These are phyloP conservation scores for Melanotaenia parkinsoni DNA, from an alignment of 2,797 vertebrate species.

Conservation along the genomic window DNA sequence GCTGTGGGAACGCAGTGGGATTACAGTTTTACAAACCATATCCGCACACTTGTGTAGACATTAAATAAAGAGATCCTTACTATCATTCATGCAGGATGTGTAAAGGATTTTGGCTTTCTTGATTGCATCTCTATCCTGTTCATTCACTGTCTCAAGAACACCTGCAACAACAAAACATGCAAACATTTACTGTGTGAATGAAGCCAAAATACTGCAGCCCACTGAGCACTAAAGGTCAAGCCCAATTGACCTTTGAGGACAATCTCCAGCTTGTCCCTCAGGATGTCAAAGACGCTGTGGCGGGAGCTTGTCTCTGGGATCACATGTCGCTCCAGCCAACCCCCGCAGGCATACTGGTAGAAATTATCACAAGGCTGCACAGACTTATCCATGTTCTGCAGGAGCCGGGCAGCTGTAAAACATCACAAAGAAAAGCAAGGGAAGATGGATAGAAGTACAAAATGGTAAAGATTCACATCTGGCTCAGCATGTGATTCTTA, in stretches of 20 bases:
- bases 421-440: neutral
- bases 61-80: conserved; percentile 74
- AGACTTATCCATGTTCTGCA: conserved; percentile 92
- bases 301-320: conserved; percentile 95
- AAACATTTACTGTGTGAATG: conserved; percentile 34
- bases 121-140: conserved; percentile 89
- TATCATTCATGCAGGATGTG: conserved; percentile 95
- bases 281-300: conserved; percentile 95
- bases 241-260: conserved; percentile 90
- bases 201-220: conserved; percentile 46
- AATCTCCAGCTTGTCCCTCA: conserved; percentile 94
- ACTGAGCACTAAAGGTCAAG: conserved; percentile 26
- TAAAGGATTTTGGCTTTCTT: conserved; percentile 93
- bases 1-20: too few species aligned
- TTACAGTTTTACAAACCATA: too few species aligned
- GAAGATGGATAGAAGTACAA: conserved; percentile 4
- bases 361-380: conserved; percentile 92
- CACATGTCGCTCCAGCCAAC: conserved; percentile 91
- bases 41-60: neutral
- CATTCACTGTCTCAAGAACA: conserved; percentile 86
- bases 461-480: neutral
- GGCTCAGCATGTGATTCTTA: neutral
- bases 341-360: conserved; percentile 95
- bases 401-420: conserved; percentile 88
- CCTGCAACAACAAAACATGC: conserved; percentile 79